Evolutionary conservation across 1,140 invertebrate species (phyloP).

Genomic region (Zaprionus camerounensis): DNA sequence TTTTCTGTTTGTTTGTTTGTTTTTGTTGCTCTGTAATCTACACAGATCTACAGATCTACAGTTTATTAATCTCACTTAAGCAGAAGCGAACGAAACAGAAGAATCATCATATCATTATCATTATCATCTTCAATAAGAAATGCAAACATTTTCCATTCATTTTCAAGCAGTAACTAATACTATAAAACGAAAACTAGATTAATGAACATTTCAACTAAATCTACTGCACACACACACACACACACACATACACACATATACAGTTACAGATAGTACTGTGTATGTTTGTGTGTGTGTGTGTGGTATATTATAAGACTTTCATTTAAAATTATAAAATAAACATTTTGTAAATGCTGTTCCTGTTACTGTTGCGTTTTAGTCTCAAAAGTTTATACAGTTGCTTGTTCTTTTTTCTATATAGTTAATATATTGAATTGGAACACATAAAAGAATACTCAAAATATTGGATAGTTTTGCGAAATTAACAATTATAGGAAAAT

Average conservation of each 20-base stretch:
- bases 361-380: slow-evolving; percentile 82
- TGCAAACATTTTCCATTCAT: slow-evolving; percentile 56
- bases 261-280: not conserved
- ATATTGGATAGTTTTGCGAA: slow-evolving; percentile 9
- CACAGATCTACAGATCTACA: slow-evolving; percentile 9
- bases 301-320: slow-evolving; percentile 41
- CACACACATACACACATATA: not conserved
- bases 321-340: slow-evolving; percentile 72
- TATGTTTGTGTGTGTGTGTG: slow-evolving; percentile 13
- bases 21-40: not conserved
- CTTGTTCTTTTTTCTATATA: slow-evolving; percentile 34
- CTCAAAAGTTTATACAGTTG: slow-evolving; percentile 71
- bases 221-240: not conserved
- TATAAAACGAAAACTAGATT: slow-evolving; percentile 2
- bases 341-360: slow-evolving; percentile 82
- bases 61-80: slow-evolving; percentile 79
- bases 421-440: slow-evolving; percentile 39
- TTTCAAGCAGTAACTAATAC: slow-evolving; percentile 37
- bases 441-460: slow-evolving; percentile 41
- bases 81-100: slow-evolving; percentile 54
- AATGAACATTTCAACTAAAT: not conserved
- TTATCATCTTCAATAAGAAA: slow-evolving; percentile 22
- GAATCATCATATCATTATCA: slow-evolving; percentile 8
- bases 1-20: not conserved
- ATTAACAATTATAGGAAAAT: slow-evolving; percentile 33